Conservation (phyloP, 2,888 invertebrate genomes). For the Rhyacophila evoluta region DNA sequence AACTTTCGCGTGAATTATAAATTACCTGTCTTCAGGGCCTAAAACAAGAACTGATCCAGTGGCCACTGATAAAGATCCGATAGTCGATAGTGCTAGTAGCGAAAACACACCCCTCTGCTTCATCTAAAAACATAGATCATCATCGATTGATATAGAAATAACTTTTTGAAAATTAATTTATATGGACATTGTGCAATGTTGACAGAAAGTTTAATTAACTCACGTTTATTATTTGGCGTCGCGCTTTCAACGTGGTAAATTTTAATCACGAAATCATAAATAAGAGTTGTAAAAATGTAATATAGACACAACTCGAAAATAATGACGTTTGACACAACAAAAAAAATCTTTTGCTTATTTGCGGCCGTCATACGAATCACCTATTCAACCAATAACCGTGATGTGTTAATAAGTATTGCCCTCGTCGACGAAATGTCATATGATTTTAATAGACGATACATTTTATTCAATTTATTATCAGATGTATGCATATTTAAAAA, state of each 20-base stretch:
- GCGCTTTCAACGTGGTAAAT: neutral
- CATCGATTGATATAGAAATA: neutral
- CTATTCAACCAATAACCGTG: constrained; percentile 22
- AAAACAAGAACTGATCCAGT: constrained; percentile 65
- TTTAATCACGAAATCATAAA: constrained; percentile 4
- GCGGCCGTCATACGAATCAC: neutral
- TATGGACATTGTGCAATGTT: neutral
- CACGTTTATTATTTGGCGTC: neutral
- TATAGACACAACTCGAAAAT: neutral
- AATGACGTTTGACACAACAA: constrained; percentile 18
- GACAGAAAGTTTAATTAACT: neutral
- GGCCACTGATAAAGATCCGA: constrained; percentile 62
- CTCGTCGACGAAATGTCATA: neutral
- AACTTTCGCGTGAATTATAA: constrained; percentile 22
- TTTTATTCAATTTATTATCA: no score
- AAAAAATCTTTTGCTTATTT: neutral
- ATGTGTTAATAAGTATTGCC: neutral
- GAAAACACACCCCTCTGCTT: constrained; percentile 61
- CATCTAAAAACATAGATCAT: constrained; percentile 58
- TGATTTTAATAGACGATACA: neutral
- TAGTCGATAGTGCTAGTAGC: constrained; percentile 61
- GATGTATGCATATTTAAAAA: no score
- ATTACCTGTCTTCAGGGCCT: constrained; percentile 67
- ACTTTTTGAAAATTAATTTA: neutral
- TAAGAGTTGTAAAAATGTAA: neutral